Base-by-base conservation (phyloP, 2,113 vertebrate species). In the Microcebus ravelobensis region DNA sequence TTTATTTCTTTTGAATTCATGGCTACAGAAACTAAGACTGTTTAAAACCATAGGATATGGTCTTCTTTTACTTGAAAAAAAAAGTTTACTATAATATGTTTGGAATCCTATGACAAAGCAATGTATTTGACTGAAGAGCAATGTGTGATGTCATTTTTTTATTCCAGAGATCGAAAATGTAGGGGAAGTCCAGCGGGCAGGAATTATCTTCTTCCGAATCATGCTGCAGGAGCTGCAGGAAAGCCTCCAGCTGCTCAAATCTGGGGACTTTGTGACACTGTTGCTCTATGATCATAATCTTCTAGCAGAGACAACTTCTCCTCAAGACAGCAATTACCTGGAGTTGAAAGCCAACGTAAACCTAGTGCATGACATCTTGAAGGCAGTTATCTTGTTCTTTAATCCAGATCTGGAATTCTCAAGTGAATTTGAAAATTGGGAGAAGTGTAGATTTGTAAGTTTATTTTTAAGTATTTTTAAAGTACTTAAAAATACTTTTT, bases 161-260 rank as follows among this genome's bases (percentile, higher is more conserved):
- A 87, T 98, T 98, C 31, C 96, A 99, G 99, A 98, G 96, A 97
- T 98, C 61, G 98, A 99, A 88, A n/a, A 4, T 0, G 0, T 17
- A 5, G 95, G 97, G 52, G 87, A 98, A 59, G 48, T 96, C 87
- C 98, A 94, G 74, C 83, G 97, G 0, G 95, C 97, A 7, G 98
- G 97, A 21, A 42, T 98, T 82, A 96, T 99, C 25, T 99, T 99
- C 96, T 97, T 99, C 95, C 95, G 93, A 65, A 92, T 98, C 96
- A 98, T 99, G 99, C 98, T 99, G 76, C 98, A 98, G 93, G 99
- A 99, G 73, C 91, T 99, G 84, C 98, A 96, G 0, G 50, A 98
- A 15, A 98, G 98, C 55, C 36, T 99, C 73, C 73, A 11, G 34
- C 93, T 92, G 4, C 97, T 99, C 0, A 4, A 8, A 15, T 59